Evolutionary conservation across 1,140 invertebrate species (phyloP), one percentile per base, ranked within the genome.

Genomic region (Andrena cerasifolii): DNA sequence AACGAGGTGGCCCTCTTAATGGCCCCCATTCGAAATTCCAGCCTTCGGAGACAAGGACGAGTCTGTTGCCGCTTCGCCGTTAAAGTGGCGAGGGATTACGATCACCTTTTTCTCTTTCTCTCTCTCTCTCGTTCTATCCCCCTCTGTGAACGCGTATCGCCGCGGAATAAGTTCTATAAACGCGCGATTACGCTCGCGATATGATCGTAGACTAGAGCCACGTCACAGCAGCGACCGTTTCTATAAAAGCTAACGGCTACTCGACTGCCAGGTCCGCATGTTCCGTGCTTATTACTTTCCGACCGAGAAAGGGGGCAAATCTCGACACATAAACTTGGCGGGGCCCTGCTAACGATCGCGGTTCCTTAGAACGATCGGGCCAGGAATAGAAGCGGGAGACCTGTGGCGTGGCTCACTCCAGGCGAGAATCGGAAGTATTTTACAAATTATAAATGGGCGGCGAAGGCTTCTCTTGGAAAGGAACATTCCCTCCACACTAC

Each of bases 181-280:
- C 73, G 73, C 53, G 63, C 66, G 45, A 36, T 63, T 24, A 36
- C 75, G 7, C 24, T 12, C 26, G 45, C 51, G 28, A 54, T 18
- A 61, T 31, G n/a, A 67, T 47, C 51, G 54, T 26, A 43, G 16
- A 21, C 51, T 78, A 66, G 77, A 81, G 63, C 54, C 70, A 21
- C 24, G 74, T 71, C 67, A 58, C 66, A 5, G 36, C 1, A 36
- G 49, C n/a, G 49, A 26, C 40, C n/a, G 28, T 67, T 36, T 12
- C 62, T 45, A 72, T 82, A 82, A 83, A 82, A 82, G 82, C 49
- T 79, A 79, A 83, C 74, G 49, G 63, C 28, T 16, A 68, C 40
- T 79, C 56, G 72, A 71, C 54, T 65, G 49, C n/a, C 36, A 16
- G 51, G 56, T 43, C 65, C 54, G 12, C 59, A 45, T 53, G 51